Percentiles rank a stretch among this genome's conserved stretches.
phyloP scores from a whole-genome alignment of 37 sponge, comb jelly and placozoan genomes.

The Cladorhizidae sp. region DNA sequence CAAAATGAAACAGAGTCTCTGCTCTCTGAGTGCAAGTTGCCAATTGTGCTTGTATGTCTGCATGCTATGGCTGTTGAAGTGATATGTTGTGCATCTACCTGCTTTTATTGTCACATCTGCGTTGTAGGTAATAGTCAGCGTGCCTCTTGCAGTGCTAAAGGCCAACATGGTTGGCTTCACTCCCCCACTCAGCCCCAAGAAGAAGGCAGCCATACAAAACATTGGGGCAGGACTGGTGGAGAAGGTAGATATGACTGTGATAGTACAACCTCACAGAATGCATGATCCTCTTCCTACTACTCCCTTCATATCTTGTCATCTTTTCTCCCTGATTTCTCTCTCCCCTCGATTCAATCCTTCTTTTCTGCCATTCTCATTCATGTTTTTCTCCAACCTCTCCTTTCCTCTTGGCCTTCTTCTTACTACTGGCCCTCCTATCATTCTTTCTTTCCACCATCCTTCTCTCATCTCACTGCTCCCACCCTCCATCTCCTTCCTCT shows the following conservation, averaged over 20 bases:
- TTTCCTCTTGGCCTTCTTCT: too few species aligned
- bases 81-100: not conserved
- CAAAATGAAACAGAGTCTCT: too few species aligned
- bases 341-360: too few species aligned
- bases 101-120: too few species aligned
- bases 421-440: not conserved
- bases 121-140: constrained; percentile 87
- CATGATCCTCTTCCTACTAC: not conserved
- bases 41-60: too few species aligned
- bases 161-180: constrained; percentile 48
- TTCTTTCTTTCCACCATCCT: not conserved
- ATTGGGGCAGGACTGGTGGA: constrained; percentile 89
- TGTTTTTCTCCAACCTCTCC: too few species aligned
- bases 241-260: constrained; percentile 44
- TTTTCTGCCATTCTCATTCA: too few species aligned
- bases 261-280: not conserved
- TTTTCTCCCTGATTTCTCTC: too few species aligned
- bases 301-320: too few species aligned
- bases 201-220: constrained; percentile 61
- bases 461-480: too few species aligned
- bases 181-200: constrained; percentile 74
- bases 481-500: not conserved
- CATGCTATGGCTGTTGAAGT: not conserved
- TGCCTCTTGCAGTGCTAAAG: constrained; percentile 83
- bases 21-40: too few species aligned